Base-by-base conservation (phyloP, 1,140 invertebrate species). In the Chelonus insularis region DNA sequence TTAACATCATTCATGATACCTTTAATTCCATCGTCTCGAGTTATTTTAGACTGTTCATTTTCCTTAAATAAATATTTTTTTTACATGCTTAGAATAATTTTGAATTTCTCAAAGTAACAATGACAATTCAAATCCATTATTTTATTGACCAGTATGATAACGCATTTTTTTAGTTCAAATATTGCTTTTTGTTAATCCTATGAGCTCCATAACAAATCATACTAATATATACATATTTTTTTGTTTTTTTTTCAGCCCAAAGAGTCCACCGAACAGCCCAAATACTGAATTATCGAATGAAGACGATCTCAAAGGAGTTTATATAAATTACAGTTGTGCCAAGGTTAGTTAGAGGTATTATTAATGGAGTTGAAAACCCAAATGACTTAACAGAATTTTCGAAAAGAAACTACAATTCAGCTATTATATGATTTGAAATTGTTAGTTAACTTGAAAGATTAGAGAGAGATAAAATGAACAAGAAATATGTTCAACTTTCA, bases 211-310 rank as follows among this genome's bases (percentile, higher is more conserved):
- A n/a, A 25, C 4, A 18, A 54, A 54, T 54, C 23, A 20, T 29
- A 51, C 50, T 29, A 34, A 63, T 25, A 45, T 9, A 21, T 37
- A 34, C 11, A 34, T 34, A 34, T 34, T 7, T 34, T n/a, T n/a
- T n/a, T n/a, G n/a, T n/a, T 47, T 62, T 37, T 72, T 59, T 77
- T 86, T 56, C 82, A 93, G 92, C 70, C 93, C 93, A 4, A 95
- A 95, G 77, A 93, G 91, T 54, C 93, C 93, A 34, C 93, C 93
- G 1, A 95, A 95, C 78, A 94, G 92, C 79, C 93, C 93, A 7
- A 87, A 92, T 72, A 87, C 89, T 36, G 91, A 93, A 78, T 82
- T 90, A 12, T 87, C 87, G 14, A 87, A 86, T 20, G 90, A 92
- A 73, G 89, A 91, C 68, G 89, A 92, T 67, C 78, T 92, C 52